phyloP scores from a whole-genome alignment of 2,797 vertebrate species.

The Catostomus latipinnis region DNA sequence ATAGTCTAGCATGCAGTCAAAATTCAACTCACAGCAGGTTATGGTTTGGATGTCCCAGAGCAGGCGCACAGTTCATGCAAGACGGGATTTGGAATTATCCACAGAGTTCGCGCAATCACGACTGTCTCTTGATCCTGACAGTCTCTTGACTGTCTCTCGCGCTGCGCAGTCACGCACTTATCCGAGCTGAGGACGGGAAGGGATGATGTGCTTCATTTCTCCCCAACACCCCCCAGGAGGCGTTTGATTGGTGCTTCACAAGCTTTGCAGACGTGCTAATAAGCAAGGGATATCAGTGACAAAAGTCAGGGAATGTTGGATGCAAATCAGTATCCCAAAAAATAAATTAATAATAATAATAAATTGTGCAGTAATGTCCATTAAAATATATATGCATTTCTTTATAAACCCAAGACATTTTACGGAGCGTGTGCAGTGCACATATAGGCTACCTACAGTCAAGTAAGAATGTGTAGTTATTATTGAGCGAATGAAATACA shows the following conservation, averaged over 20 bases:
- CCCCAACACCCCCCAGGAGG: conserved; percentile 51
- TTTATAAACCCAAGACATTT: no score
- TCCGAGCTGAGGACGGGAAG: conserved; percentile 62
- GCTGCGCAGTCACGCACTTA: conserved; percentile 73
- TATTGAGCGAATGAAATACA: no score
- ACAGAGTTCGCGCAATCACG: conserved; percentile 58
- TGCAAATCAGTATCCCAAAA: not conserved
- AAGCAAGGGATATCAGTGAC: conserved; percentile 47
- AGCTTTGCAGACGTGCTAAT: conserved; percentile 55
- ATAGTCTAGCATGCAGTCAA: not conserved
- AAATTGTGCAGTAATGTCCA: no score
- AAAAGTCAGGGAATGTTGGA: conserved; percentile 19
- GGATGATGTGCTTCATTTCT: conserved; percentile 67
- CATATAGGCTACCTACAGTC: no score
- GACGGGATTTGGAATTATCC: conserved; percentile 47
- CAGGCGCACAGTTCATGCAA: conserved; percentile 63
- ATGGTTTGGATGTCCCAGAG: conserved; percentile 50
- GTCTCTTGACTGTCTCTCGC: conserved; percentile 65
- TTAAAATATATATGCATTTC: no score
- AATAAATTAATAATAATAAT: no score
- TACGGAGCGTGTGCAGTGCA: no score
- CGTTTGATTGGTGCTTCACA: conserved; percentile 58
- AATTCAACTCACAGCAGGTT: not conserved
- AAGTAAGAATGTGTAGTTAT: no score
- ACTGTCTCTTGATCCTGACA: conserved; percentile 27